A percentile compares a stretch with the other conserved stretches of the same genome.
phyloP scores from a whole-genome alignment of 2,888 invertebrate genomes.

The Torymus auratus region DNA sequence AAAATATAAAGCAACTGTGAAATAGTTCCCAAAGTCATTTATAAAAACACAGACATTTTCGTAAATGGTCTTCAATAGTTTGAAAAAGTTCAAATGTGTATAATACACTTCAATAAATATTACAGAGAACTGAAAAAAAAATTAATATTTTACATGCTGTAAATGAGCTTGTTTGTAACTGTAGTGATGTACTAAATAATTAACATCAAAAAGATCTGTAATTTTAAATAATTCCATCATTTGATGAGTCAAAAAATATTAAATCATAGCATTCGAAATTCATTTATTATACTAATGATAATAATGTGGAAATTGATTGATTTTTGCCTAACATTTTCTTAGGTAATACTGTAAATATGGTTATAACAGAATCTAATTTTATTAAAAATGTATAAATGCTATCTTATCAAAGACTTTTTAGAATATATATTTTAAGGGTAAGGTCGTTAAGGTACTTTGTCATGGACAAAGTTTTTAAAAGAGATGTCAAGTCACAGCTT shows the following conservation, averaged over 20 bases:
- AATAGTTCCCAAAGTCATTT: conserved; percentile 49
- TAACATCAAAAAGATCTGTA: conserved; percentile 26
- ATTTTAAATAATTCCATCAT: conserved; percentile 28
- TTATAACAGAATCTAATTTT: conserved; percentile 59
- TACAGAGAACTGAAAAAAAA: not conserved
- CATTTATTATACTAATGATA: conserved; percentile 54
- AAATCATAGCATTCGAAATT: conserved; percentile 18
- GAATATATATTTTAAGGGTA: conserved; percentile 65
- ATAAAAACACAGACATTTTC: conserved; percentile 5
- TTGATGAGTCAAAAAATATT: conserved; percentile 21
- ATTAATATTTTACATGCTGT: conserved; percentile 28
- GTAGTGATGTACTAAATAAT: conserved; percentile 9
- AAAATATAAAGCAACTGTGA: conserved; percentile 21
- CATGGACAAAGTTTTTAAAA: conserved; percentile 45
- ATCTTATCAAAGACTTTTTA: conserved; percentile 66
- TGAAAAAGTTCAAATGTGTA: conserved; percentile 25
- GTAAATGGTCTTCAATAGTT: not conserved
- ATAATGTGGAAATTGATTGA: conserved; percentile 54
- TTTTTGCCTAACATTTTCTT: conserved; percentile 56
- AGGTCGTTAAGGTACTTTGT: conserved; percentile 57
- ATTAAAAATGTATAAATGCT: conserved; percentile 59
- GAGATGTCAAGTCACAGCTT: conserved; percentile 41
- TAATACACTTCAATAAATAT: conserved; percentile 2
- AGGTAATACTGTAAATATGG: conserved; percentile 60
- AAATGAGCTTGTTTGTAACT: conserved; percentile 48